Evolutionary conservation across 2,888 invertebrate species (phyloP), one percentile per base, ranked within the genome.

Genomic region (Hedychridium roseum): DNA sequence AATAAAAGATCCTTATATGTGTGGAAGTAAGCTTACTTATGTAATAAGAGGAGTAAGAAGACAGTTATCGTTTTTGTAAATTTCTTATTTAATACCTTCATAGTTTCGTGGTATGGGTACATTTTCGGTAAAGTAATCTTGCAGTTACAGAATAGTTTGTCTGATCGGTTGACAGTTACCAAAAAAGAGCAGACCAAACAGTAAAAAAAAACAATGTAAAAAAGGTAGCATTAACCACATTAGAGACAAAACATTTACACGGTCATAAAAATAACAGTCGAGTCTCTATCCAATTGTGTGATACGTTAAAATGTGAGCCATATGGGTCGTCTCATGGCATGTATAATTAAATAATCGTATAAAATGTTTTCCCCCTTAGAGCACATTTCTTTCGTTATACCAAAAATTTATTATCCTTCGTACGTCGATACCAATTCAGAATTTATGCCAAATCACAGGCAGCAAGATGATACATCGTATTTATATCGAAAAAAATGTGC

Each of bases 291-390:
- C 41, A 44, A 55, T 60, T 41, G 15, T 23, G 23, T 49, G 46
- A 54, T 52, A 52, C 39, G 45, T 53, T 60, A 64, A 63, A 67
- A 67, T 60, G 50, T 54, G 60, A 62, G 66, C 63, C 61, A 66
- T 50, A 43, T 18, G 9, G 48, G 36, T 42, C 32, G 46, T 49
- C 39, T 32, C 12, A 43, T 60, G 54, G 51, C 57, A 31, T 60
- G 47, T 64, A 68, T 66, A 66, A 66, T 68, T 72, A 71, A 73
- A 72, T 71, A 70, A 71, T 71, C 66, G 70, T 74, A 73, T 69
- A 74, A 74, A 74, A 73, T 63, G 56, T 68, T n/a, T n/a, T 59
- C 56, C 60, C 64, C 54, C 57, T 50, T 50, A 38, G 31, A 28
- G 20, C 30, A 43, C 45, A 27, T 32, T 49, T 30, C 36, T 39